Conservation (phyloP, 1,140 invertebrate genomes). For the Drosophila lini region DNA sequence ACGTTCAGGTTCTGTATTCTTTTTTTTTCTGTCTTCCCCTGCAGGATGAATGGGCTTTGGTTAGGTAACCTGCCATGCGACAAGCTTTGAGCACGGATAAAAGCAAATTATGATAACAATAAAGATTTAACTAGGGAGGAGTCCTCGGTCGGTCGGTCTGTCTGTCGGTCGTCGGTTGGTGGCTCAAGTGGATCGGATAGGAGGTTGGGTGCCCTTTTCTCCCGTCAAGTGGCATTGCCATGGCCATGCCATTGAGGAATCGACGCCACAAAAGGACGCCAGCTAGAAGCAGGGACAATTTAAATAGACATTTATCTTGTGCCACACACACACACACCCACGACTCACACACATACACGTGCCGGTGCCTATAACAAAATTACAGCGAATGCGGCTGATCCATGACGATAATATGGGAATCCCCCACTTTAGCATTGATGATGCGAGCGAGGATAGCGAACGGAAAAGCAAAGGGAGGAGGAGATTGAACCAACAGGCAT, state of each 20-base stretch:
- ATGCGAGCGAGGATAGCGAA: conserved; percentile 38
- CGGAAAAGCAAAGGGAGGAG: not conserved
- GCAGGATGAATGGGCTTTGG: conserved; percentile 34
- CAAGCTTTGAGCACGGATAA: conserved; percentile 78
- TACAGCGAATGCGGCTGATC: conserved; percentile 75
- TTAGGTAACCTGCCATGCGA: conserved; percentile 60
- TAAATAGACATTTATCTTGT: conserved; percentile 83
- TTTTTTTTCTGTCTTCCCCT: not conserved
- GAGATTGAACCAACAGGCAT: conserved; percentile 13
- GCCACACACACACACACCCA: conserved; percentile 43
- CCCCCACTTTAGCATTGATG: conserved; percentile 52
- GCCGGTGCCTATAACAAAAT: conserved; percentile 71
- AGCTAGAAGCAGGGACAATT: conserved; percentile 70
- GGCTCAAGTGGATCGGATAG: conserved; percentile 20
- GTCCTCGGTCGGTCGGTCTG: not conserved
- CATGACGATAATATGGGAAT: conserved; percentile 59
- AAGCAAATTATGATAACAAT: conserved; percentile 83
- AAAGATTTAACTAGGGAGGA: conserved; percentile 78
- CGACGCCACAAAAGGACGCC: conserved; percentile 51
- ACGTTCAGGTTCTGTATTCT: conserved; percentile 33
- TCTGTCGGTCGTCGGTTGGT: conserved; percentile 5
- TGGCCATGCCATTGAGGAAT: conserved; percentile 47
- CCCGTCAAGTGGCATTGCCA: conserved; percentile 51
- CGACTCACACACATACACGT: conserved; percentile 44
- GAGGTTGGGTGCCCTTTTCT: conserved; percentile 6